These are phyloP conservation scores for Aphis craccivora DNA, from an alignment of 1,140 invertebrate genomes.

Conservation along the genomic window DNA sequence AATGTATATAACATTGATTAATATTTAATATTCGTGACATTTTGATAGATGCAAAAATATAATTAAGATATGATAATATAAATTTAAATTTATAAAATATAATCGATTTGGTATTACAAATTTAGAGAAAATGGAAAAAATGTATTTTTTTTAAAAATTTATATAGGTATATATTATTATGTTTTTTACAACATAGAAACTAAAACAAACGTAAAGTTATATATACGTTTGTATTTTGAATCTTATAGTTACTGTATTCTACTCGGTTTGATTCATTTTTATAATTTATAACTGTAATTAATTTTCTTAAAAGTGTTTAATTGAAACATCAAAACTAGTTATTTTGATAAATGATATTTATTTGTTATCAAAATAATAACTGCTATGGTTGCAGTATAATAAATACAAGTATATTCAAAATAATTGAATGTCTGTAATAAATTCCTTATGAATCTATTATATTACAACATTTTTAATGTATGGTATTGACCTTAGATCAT, in stretches of 20 bases:
- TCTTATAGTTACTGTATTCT: not conserved
- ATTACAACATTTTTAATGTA: no score
- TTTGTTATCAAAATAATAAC: no score
- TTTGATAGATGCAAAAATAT: not conserved
- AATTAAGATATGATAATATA: no score
- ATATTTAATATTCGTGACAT: not conserved
- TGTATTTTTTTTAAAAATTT: not conserved
- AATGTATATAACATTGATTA: not conserved
- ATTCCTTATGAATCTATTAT: not conserved
- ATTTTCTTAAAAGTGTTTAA: not conserved
- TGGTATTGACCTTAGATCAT: no score
- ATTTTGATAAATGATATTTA: no score
- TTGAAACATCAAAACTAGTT: no score
- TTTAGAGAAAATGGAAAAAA: no score
- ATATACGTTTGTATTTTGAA: not conserved
- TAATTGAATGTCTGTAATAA: not conserved
- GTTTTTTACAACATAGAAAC: not conserved
- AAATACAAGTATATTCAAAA: not conserved
- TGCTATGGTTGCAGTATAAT: no score
- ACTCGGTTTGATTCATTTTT: not conserved
- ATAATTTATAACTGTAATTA: not conserved
- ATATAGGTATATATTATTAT: no score
- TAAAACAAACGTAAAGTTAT: not conserved
- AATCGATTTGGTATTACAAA: no score
- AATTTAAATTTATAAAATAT: no score